Evolutionary conservation across 2,888 invertebrate genomes (phyloP).

Genomic region (Hemicrepidius hirtus): DNA sequence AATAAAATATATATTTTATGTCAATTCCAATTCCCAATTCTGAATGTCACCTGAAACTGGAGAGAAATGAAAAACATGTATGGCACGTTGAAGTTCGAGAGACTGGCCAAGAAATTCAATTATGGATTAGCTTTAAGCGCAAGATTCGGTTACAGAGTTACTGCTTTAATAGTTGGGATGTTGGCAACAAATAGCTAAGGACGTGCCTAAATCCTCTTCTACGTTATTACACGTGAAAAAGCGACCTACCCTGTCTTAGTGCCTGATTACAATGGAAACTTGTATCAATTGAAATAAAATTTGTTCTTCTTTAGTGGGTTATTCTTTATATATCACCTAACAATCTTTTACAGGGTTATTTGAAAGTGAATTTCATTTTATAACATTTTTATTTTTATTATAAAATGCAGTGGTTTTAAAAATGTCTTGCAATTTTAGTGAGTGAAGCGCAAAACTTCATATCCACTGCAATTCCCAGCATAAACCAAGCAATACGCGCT

Average conservation of each 20-base stretch:
- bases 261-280: slow-evolving; percentile 15
- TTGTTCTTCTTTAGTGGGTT: no score
- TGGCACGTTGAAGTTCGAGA: slow-evolving; percentile 1
- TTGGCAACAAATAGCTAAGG: slow-evolving; percentile 22
- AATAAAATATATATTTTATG: slow-evolving; percentile 13
- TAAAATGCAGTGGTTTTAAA: no score
- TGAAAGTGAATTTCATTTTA: no score
- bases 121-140: slow-evolving; percentile 20
- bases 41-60: neutral
- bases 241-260: neutral
- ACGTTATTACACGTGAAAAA: slow-evolving; percentile 3
- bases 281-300: slow-evolving; percentile 3
- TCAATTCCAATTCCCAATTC: slow-evolving; percentile 8
- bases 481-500: no score
- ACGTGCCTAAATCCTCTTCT: slow-evolving; percentile 23
- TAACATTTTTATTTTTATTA: no score
- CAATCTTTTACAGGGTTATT: no score
- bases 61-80: slow-evolving; percentile 4
- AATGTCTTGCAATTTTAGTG: no score
- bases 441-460: no score
- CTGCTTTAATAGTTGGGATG: slow-evolving; percentile 13
- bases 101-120: slow-evolving; percentile 11
- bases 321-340: neutral
- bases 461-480: no score
- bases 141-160: slow-evolving; percentile 19